Conservation (phyloP, 1,140 invertebrate species). For the Drosophila prosaltans region DNA sequence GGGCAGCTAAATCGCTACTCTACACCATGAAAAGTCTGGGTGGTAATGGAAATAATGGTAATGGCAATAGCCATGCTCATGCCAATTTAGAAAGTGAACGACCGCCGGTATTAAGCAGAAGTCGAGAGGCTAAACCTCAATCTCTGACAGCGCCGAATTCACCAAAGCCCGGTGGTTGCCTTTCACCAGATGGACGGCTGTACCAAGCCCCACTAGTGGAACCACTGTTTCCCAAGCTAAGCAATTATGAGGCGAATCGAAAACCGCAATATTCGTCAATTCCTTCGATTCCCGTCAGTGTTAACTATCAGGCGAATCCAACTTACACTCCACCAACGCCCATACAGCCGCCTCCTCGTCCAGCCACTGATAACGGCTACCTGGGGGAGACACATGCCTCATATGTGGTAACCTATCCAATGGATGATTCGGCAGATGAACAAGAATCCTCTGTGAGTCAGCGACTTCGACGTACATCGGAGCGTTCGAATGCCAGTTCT, state of each 20-base stretch:
- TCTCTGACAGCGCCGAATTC: conserved; percentile 50
- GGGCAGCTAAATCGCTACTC: conserved; percentile 69
- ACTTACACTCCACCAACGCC: conserved; percentile 47
- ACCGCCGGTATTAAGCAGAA: conserved; percentile 2
- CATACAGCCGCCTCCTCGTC: conserved; percentile 6
- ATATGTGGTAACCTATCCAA: conserved; percentile 76
- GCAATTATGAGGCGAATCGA: conserved; percentile 65
- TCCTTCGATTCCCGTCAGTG: not conserved
- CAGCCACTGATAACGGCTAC: conserved; percentile 19
- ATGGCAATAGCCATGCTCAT: no score
- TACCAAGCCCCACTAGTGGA: conserved; percentile 78
- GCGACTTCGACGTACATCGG: conserved; percentile 53
- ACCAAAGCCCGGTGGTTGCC: conserved; percentile 54
- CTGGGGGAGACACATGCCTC: conserved; percentile 59
- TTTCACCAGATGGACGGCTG: conserved; percentile 73
- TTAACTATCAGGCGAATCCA: conserved; percentile 56
- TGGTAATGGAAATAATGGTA: not conserved
- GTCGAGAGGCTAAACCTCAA: conserved; percentile 1
- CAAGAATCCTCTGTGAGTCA: conserved; percentile 40
- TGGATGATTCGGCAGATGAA: conserved; percentile 69
- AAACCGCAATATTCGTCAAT: conserved; percentile 40
- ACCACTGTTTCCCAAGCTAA: conserved; percentile 74
- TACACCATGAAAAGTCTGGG: conserved; percentile 73
- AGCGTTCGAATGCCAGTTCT: conserved; percentile 68
- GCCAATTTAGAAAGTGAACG: conserved; percentile 1